These are phyloP conservation scores for Daktulosphaira vitifoliae DNA, from an alignment of 1,140 invertebrate species.

Conservation along the genomic window DNA sequence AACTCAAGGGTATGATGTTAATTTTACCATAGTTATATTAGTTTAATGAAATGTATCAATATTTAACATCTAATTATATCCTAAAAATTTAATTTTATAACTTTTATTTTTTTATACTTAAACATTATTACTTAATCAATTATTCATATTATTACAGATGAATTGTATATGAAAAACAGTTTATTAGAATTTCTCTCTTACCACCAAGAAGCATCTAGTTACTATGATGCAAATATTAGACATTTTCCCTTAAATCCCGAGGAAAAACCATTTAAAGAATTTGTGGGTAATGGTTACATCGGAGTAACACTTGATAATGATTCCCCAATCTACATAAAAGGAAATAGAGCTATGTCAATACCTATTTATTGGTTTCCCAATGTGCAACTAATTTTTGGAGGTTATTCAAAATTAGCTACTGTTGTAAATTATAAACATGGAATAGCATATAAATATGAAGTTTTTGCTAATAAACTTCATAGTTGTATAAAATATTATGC, in stretches of 20 bases:
- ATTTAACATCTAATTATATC: no score
- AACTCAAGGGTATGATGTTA: no score
- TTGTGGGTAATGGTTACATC: constrained; percentile 69
- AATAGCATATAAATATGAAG: constrained; percentile 59
- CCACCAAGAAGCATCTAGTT: constrained; percentile 50
- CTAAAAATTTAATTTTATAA: no score
- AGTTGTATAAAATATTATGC: constrained; percentile 65
- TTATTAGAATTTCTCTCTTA: constrained; percentile 49
- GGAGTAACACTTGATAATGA: constrained; percentile 56
- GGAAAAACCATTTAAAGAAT: constrained; percentile 51
- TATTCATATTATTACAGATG: not conserved
- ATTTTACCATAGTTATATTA: no score
- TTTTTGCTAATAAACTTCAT: constrained; percentile 54
- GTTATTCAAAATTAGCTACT: constrained; percentile 48
- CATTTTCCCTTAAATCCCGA: constrained; percentile 49
- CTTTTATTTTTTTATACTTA: no score
- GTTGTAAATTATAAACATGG: constrained; percentile 60
- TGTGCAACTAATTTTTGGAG: constrained; percentile 50
- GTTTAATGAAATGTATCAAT: no score
- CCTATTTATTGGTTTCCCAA: constrained; percentile 65
- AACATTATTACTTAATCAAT: no score
- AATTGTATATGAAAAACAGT: constrained; percentile 24
- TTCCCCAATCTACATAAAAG: constrained; percentile 58
- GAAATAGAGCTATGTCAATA: constrained; percentile 60
- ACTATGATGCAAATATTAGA: constrained; percentile 61